Evolutionary conservation across 2,113 vertebrate species (phyloP), one percentile per base, ranked within the genome.

Genomic region (Cepphus grylle): DNA sequence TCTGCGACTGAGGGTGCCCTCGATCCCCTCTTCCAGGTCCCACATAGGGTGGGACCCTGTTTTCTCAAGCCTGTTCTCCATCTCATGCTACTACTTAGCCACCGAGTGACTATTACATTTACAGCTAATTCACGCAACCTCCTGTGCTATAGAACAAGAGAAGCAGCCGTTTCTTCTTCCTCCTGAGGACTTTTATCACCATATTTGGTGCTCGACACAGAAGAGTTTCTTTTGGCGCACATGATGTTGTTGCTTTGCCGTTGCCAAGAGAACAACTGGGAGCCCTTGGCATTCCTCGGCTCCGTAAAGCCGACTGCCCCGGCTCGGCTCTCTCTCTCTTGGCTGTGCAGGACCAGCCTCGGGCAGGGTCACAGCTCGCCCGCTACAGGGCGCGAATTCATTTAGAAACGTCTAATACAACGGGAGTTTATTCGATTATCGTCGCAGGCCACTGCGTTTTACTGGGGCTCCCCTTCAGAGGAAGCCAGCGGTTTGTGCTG

Each of bases 391-490:
- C 1, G 5, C 0, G 0, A 7, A 10, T 2, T 4, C 53, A 23
- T 50, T 67, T 76, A 45, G 25, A 6, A 30, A 5, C 29, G 6
- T 6, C 2, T 5, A 3, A 10, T 2, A 11, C 45, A 5, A 6
- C 36, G 6, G 26, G 2, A 19, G 34, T 2, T 26, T 25, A 0
- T 7, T 23, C 0, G 2, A 0, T 3, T 19, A 2, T 2, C 5
- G 0, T 6, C 3, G 27, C 23, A 0, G 40, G 11, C 23, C 5
- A 0, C 0, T 1, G 30, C 1, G 0, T 25, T 32, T 56, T 2
- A 2, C 26, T 11, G 7, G n/a, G 9, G 5, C 0, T 38, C n/a
- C 50, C 5, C 36, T 21, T 27, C 21, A 11, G 13, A 22, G 27
- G 50, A 17, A 36, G 53, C 1, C 61, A 18, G n/a, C 0, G 1